phyloP scores from a whole-genome alignment of 1,140 invertebrate genomes.

The Caenorhabditis tropicalis region DNA sequence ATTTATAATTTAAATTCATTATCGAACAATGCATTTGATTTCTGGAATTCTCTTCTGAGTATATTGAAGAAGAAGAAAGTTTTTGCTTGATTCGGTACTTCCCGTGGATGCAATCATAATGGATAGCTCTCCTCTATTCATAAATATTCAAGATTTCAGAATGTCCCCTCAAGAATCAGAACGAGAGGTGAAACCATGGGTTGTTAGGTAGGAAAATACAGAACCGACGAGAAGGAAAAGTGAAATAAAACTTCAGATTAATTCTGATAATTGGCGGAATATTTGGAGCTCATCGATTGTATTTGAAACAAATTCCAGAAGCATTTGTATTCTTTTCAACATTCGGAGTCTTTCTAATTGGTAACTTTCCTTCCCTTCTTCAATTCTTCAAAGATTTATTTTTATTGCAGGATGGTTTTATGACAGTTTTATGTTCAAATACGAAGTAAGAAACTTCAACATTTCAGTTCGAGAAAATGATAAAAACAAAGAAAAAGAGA shows the following conservation, averaged over 20 bases:
- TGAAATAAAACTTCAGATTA: constrained; percentile 7
- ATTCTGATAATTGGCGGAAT: constrained; percentile 56
- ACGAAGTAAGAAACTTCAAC: constrained; percentile 35
- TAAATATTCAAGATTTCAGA: neutral
- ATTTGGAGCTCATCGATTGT: constrained; percentile 56
- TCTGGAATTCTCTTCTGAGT: neutral
- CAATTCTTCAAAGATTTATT: neutral
- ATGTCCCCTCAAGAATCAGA: no score
- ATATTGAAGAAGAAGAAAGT: neutral
- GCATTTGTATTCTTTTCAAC: constrained; percentile 63
- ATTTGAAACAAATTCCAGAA: constrained; percentile 61
- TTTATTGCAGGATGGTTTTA: constrained; percentile 31
- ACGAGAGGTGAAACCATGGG: neutral
- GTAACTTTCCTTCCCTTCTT: neutral
- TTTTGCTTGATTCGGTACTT: neutral
- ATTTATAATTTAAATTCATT: neutral
- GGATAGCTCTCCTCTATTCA: neutral
- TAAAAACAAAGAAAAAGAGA: constrained; percentile 21
- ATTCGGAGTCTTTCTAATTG: constrained; percentile 56
- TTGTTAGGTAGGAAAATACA: neutral
- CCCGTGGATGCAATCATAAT: neutral
- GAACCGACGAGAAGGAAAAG: neutral
- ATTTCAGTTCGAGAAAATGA: neutral
- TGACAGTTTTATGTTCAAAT: constrained; percentile 50
- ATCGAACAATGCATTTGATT: neutral